Conservation (phyloP, 2,113 vertebrate species). For the Centropus bengalensis region DNA sequence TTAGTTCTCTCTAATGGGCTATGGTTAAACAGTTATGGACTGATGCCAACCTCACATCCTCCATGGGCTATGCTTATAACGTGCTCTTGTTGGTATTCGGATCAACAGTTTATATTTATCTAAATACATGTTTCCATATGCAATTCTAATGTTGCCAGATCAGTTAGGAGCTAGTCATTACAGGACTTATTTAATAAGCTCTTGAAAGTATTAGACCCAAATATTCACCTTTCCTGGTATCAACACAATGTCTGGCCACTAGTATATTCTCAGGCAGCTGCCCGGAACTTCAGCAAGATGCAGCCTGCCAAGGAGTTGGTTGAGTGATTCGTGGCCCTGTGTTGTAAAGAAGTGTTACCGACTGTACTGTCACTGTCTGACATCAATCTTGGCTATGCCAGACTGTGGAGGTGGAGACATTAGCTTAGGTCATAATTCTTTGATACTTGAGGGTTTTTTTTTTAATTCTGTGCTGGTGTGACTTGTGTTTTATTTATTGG, state of each 20-base stretch:
- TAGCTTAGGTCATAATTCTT: not conserved
- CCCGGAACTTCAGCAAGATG: not conserved
- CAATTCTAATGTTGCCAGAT: not conserved
- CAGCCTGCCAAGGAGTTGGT: not conserved
- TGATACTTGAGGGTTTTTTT: not conserved
- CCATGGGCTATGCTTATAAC: not conserved
- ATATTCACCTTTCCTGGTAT: not conserved
- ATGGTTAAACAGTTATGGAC: not conserved
- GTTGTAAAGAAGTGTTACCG: not conserved
- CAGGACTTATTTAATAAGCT: not conserved
- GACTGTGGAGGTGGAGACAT: not conserved
- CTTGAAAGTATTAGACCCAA: not conserved
- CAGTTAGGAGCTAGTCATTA: not conserved
- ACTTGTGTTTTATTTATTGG: not conserved
- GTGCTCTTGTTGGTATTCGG: not conserved
- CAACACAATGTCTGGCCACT: not conserved
- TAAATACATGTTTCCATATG: not conserved
- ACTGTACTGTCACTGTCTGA: not conserved
- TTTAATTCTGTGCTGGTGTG: accelerated
- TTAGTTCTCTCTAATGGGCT: not conserved
- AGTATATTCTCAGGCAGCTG: not conserved
- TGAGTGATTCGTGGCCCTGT: not conserved
- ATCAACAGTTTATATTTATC: not conserved
- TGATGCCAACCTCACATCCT: not conserved
- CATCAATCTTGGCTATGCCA: not conserved